phyloP scores from a whole-genome alignment of 2,888 invertebrate genomes.

The Caradrina clavipalpis region DNA sequence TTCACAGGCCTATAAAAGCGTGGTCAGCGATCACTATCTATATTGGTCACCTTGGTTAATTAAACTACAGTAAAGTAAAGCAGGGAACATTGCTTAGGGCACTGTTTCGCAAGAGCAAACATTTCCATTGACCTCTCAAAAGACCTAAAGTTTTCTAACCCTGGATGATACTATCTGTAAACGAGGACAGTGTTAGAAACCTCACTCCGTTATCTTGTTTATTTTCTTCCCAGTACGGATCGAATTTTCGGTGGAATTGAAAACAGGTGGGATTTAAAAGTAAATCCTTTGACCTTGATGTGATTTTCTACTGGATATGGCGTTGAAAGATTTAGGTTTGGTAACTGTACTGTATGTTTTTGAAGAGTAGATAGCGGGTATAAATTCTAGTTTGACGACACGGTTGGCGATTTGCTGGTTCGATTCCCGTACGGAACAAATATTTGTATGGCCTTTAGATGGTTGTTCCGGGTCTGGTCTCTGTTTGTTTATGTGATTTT shows the following conservation, averaged over 20 bases:
- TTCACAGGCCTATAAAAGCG: neutral
- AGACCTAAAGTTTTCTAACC: conserved; percentile 31
- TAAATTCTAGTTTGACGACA: too few relatives aligned
- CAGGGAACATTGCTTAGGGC: neutral
- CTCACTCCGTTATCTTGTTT: conserved; percentile 57
- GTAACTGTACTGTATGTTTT: neutral
- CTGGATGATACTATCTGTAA: conserved; percentile 51
- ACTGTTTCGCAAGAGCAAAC: conserved; percentile 2
- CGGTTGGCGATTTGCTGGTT: too few relatives aligned
- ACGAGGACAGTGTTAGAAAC: conserved; percentile 57
- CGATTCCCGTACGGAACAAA: too few relatives aligned
- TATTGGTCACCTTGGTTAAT: neutral
- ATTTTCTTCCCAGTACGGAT: conserved; percentile 40
- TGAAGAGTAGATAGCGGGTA: too few relatives aligned
- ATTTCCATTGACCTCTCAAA: conserved; percentile 3
- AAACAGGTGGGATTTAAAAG: conserved; percentile 52
- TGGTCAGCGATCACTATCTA: neutral
- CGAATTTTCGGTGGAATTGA: conserved; percentile 58
- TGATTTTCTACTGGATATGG: conserved; percentile 23
- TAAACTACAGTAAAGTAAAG: neutral
- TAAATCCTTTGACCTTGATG: conserved; percentile 46
- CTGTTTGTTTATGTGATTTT: too few relatives aligned
- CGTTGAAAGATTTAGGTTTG: neutral
- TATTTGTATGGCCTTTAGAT: too few relatives aligned
- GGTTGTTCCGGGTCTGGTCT: too few relatives aligned